Base-by-base conservation (phyloP, 2,113 vertebrate genomes). In the Parotia lawesii region DNA sequence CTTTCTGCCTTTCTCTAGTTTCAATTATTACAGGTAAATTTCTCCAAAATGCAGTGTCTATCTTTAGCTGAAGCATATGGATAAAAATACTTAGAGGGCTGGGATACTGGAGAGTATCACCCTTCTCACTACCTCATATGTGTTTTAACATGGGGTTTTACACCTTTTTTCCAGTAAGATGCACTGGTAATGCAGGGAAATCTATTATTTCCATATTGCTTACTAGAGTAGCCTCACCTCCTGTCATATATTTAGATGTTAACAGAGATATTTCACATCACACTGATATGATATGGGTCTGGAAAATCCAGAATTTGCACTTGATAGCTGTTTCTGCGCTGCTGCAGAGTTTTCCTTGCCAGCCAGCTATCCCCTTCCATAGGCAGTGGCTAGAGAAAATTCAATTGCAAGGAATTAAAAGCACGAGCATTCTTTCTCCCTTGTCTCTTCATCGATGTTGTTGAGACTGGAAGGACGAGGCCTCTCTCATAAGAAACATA, bases 21-120 rank as follows among this genome's bases (percentile, higher is more conserved):
- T 67, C n/a, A 76, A 23, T 94, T 79, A 85, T 85, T 93, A 71
- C 82, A 91, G 71, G 40, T 94, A 88, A 89, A 83, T 16, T 25
- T 85, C 28, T 73, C 28, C 14, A 56, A 89, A 94, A 90, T 19
- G 23, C 17, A 42, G 17, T 28, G 9, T 57, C 51, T 89, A 42
- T 93, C 35, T 94, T 91, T 67, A 83, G 64, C 51, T 93, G 60
- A 91, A 87, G 22, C 44, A 47, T 23, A 45, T 21, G 17, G 37
- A 50, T 82, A 33, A 87, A 92, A 89, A 50, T 73, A 23, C 58
- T 66, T 15, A 17, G 10, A 60, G 38, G 16, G 58, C 37, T 56
- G 69, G 44, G 44, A 76, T 35, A 15, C 58, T 73, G 66, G 35
- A 73, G 76, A 85, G 24, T 47, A 74, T 73, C 56, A 72, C 57